These are phyloP conservation scores for Pristiophorus japonicus DNA, from an alignment of 2,113 vertebrate genomes.

Conservation along the genomic window DNA sequence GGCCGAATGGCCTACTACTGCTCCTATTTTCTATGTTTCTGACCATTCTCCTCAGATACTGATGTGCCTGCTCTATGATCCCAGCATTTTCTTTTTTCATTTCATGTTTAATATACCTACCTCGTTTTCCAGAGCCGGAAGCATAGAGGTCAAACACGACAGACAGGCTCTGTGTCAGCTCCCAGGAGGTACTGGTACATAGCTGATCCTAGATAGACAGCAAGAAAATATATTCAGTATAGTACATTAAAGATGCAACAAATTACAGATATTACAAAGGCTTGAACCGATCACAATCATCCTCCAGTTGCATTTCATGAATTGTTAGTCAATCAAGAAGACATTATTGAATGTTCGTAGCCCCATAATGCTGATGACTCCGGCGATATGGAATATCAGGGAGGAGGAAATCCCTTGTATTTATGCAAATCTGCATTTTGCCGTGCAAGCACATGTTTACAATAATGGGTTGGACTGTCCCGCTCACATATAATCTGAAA, in stretches of 20 bases:
- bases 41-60: neutral
- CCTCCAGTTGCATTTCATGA: neutral
- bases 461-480: neutral
- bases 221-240: slow-evolving; percentile 2
- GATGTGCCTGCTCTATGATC: neutral
- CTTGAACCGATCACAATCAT: neutral
- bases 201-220: slow-evolving; percentile 57
- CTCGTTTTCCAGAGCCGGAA: slow-evolving; percentile 76
- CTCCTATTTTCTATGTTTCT: too few species aligned
- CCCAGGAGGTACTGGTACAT: slow-evolving; percentile 78
- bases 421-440: neutral
- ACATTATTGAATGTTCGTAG: neutral
- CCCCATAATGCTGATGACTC: neutral
- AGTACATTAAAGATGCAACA: neutral
- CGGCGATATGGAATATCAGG: neutral
- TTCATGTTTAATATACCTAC: slow-evolving; percentile 51
- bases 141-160: slow-evolving; percentile 86
- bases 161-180: slow-evolving; percentile 85
- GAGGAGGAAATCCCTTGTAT: neutral
- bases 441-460: neutral
- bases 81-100: neutral
- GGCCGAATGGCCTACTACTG: too few species aligned
- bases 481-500: neutral
- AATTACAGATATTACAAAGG: neutral
- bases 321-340: neutral